Base-by-base conservation (phyloP, 1,140 invertebrate species). In the Samia ricini region DNA sequence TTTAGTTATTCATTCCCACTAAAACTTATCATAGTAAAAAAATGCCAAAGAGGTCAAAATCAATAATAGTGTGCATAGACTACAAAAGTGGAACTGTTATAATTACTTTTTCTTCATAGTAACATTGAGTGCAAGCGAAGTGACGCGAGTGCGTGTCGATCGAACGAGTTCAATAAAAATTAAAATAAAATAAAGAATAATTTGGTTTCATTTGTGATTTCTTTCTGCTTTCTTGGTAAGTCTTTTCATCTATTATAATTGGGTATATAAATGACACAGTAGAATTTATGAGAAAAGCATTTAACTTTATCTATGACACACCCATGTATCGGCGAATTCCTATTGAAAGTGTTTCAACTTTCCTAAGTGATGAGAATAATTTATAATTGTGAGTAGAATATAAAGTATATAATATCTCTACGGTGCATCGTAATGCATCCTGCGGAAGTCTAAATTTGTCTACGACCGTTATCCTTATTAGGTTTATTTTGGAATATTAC, bases 401-500 rank as follows among this genome's bases (percentile, higher is more conserved):
- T 18, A 54, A 56, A 4, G 15, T 21, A 20, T 57, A 36, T 29
- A n/a, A 15, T 56, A 29, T 56, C 50, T 23, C 20, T 15, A 29
- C 33, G 4, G 4, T 33, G 19, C 52, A 56, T 29, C 36, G 52
- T 56, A 19, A 49, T 33, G 15, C 22, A 20, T 50, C 56, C 61
- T 60, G 22, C 69, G 72, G 73, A 79, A 72, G 69, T 83, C 67
- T 72, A 80, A 73, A 68, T 71, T 77, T 72, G 66, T 29, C 50
- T 50, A 8, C 33, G 51, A 63, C 68, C 69, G 71, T 80, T 84
- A 84, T 82, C 83, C 83, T 77, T 86, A 83, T 79, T 83, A 72
- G 79, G 79, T 88, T 88, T 89, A 89, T 88, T 89, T 89, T 89
- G 82, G 87, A 80, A 67, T 72, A 89, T 89, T 88, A 89, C 87